These are phyloP conservation scores for Petrolisthes cinctipes DNA, from an alignment of 2,888 invertebrate species.

Conservation along the genomic window DNA sequence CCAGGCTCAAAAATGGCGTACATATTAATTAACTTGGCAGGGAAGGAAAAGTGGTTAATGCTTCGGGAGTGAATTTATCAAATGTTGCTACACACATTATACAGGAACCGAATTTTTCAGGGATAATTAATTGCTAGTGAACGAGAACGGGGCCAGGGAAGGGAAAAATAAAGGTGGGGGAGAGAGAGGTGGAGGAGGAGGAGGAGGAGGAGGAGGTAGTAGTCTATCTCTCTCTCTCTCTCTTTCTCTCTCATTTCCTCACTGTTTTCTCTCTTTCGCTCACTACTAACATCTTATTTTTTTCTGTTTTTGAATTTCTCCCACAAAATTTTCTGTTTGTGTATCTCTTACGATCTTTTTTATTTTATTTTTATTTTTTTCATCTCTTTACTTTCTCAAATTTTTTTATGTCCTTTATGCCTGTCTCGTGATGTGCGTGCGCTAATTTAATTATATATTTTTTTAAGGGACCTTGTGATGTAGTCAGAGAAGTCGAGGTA, in stretches of 20 bases:
- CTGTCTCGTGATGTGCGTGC: too few species aligned
- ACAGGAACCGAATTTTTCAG: constrained; percentile 45
- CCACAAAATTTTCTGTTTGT: neutral
- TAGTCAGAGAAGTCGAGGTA: too few species aligned
- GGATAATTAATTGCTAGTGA: constrained; percentile 29
- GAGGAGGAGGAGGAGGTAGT: neutral
- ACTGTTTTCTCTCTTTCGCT: neutral
- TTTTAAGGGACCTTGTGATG: too few species aligned
- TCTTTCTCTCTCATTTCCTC: neutral
- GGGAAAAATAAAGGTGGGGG: neutral
- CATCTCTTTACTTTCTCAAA: neutral
- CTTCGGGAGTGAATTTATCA: constrained; percentile 42
- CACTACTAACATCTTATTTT: neutral
- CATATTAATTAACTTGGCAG: constrained; percentile 43
- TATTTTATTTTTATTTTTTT: neutral
- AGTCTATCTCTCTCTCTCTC: neutral
- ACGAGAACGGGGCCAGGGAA: constrained; percentile 27
- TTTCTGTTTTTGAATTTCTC: neutral
- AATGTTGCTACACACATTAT: constrained; percentile 35
- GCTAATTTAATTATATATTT: too few species aligned
- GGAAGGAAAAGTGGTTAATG: constrained; percentile 42
- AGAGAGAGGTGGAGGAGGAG: neutral
- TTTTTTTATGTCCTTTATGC: neutral
- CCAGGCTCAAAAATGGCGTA: constrained; percentile 31
- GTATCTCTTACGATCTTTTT: neutral